Conservation (phyloP, 2,797 vertebrate species). For the Enteromius argenteus region DNA sequence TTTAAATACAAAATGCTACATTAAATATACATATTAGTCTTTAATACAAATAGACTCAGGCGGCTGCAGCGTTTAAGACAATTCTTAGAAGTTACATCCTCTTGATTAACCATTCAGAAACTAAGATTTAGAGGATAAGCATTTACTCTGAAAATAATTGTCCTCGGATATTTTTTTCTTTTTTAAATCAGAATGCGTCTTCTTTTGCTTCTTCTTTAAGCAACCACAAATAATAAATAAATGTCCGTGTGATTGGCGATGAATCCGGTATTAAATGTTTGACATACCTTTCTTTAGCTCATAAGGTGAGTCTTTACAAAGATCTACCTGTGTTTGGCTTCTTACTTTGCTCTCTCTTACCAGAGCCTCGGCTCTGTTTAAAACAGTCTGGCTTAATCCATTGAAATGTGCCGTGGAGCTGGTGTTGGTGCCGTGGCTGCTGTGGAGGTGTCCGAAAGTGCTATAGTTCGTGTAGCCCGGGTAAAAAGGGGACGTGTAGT, state of each 20-base stretch:
- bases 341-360: conserved; percentile 94
- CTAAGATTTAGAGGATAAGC: conserved; percentile 86
- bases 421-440: conserved; percentile 84
- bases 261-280: conserved; percentile 94
- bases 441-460: conserved; percentile 94
- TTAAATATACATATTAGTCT: conserved; percentile 99
- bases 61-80: conserved; percentile 90
- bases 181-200: conserved; percentile 52
- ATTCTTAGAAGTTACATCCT: conserved; percentile 83
- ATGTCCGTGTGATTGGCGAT: conserved; percentile 81
- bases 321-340: conserved; percentile 93
- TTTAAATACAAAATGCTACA: conserved; percentile 99
- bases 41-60: conserved; percentile 95
- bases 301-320: conserved; percentile 98
- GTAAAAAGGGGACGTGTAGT: conserved; percentile 97
- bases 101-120: conserved; percentile 87
- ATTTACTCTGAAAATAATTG: conserved; percentile 83
- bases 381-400: conserved; percentile 99
- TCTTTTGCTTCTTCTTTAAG: conserved; percentile 75
- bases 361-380: conserved; percentile 95
- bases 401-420: conserved; percentile 90
- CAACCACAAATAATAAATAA: conserved; percentile 89
- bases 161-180: conserved; percentile 69
- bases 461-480: conserved; percentile 98
- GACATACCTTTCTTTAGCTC: conserved; percentile 99